Base-by-base conservation (phyloP, 2,797 vertebrate genomes). In the Enteromius unitaeniatus region DNA sequence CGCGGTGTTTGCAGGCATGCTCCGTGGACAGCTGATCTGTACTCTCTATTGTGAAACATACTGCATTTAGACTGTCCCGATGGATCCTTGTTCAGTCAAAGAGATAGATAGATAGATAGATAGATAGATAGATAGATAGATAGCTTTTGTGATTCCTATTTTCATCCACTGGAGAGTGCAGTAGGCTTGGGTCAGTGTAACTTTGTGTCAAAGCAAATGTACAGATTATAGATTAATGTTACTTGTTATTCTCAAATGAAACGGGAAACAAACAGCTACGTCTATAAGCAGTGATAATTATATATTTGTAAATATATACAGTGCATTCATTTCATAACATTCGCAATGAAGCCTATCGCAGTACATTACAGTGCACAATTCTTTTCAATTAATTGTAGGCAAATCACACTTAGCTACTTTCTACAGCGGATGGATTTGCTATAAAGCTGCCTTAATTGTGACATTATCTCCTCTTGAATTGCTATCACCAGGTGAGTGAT, bases 1-100 rank as follows among this genome's bases (percentile, higher is more conserved):
- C 87, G 86, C 87, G 87, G 31, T 34, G 62, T 55, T 81, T 68
- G 31, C 9, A 34, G 13, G n/a, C 42, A 58, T 49, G 62, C n/a
- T 14, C 26, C 2, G 19, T 53, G 9, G 10, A 34, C 79, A 60
- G 28, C 64, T 87, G 79, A 76, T 75, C 58, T 64, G 82, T 73
- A 85, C 67, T 82, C 87, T 10, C 2, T 31, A 17, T 26, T 53
- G 5, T 17, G 3, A 64, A 13, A 2, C 8, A 9, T 42, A 19
- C 4, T n/a, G 28, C 14, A 10, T 19, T 13, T 34, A 37, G 17
- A 4, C 2, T 40, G 6, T 10, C 26, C 8, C 2, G 7, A 6
- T 14, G 53, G 53, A 74, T 83, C 19, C 40, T 23, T 70, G 7
- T 49, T 64, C 79, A 53, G 34, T 60, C 40, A 21, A 15, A 69